Conservation (phyloP, 2,797 vertebrate genomes). For the Chloroceryle inda region DNA sequence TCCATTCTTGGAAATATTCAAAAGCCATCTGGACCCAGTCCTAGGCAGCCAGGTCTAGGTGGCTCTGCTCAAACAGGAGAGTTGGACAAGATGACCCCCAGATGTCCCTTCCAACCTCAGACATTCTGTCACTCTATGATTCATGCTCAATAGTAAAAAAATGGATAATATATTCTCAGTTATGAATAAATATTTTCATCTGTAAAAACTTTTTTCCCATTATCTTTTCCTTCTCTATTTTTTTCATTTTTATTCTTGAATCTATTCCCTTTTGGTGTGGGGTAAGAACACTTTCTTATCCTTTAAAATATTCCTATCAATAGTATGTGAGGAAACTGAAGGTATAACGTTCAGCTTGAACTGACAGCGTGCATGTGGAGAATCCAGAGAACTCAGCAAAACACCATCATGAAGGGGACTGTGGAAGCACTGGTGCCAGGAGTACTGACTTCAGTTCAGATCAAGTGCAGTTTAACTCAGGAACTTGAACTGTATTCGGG, state of each 20-base stretch:
- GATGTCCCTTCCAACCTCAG: not conserved
- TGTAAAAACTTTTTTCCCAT: not conserved
- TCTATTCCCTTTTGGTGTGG: not conserved
- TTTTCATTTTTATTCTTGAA: not conserved
- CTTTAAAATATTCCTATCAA: not conserved
- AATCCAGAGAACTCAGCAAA: not conserved
- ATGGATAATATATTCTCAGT: not conserved
- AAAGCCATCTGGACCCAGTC: not conserved
- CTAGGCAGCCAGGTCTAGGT: fast-evolving
- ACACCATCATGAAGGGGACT: fast-evolving
- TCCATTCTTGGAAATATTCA: not conserved
- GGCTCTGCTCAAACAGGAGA: not conserved
- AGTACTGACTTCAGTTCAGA: not conserved
- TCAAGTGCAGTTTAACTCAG: not conserved
- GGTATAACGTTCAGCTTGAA: not conserved
- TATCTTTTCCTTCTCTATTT: not conserved
- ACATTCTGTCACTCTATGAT: not conserved
- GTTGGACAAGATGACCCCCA: not conserved
- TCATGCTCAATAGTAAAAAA: not conserved
- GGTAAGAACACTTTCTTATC: not conserved
- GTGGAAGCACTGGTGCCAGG: not conserved
- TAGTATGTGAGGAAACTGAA: not conserved
- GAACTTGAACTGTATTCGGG: not conserved
- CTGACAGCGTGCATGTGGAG: not conserved
- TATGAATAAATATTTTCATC: not conserved